These are phyloP conservation scores for Drepana falcataria DNA, from an alignment of 2,888 invertebrate genomes.

Conservation along the genomic window DNA sequence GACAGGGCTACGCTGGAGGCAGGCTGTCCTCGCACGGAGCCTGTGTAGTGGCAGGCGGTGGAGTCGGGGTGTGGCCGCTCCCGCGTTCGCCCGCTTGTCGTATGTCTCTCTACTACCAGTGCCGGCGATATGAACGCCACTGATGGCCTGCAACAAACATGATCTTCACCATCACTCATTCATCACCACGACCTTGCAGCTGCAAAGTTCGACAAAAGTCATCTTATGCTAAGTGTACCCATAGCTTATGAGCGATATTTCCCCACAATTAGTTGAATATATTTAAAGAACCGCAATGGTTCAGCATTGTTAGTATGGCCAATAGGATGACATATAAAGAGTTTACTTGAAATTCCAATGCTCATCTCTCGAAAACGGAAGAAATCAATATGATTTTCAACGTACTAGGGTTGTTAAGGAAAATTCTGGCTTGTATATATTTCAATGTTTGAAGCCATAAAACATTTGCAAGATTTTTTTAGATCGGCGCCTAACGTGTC, in stretches of 20 bases:
- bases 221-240: too few relatives aligned
- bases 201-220: too few relatives aligned
- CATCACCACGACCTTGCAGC: too few relatives aligned
- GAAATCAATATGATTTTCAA: too few relatives aligned
- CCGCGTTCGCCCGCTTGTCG: constrained; percentile 69
- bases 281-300: too few relatives aligned
- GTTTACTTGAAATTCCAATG: too few relatives aligned
- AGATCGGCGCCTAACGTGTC: neutral
- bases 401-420: too few relatives aligned
- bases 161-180: neutral
- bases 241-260: too few relatives aligned
- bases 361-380: too few relatives aligned
- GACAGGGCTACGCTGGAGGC: constrained; percentile 87
- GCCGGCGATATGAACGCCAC: constrained; percentile 83
- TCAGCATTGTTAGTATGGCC: too few relatives aligned
- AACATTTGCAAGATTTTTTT: constrained; percentile 3
- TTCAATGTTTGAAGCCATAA: neutral
- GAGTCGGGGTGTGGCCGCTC: constrained; percentile 67
- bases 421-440: neutral
- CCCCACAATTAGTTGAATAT: too few relatives aligned
- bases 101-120: constrained; percentile 85
- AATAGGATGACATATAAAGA: too few relatives aligned
- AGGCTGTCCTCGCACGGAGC: constrained; percentile 83
- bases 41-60: constrained; percentile 87
- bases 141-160: constrained; percentile 74